Evolutionary conservation across 1,140 invertebrate species (phyloP).

Genomic region (Drosophila repletoides): DNA sequence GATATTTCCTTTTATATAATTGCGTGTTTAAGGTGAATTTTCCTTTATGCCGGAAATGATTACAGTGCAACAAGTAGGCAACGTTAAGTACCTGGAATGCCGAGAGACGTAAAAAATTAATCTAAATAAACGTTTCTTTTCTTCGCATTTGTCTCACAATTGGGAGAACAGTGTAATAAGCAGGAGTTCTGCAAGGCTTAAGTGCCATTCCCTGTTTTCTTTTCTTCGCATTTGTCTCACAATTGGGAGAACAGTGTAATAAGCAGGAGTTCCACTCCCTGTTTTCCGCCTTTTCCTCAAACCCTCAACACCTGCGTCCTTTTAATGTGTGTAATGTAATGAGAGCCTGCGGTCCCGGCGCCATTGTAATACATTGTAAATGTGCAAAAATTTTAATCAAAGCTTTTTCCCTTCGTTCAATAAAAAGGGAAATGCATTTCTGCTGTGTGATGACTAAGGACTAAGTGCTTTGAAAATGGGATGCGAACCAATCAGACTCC

Average conservation of each 20-base stretch:
- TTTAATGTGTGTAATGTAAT: conserved; percentile 27
- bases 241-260: no score
- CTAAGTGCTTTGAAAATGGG: conserved; percentile 6
- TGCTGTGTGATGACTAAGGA: neutral
- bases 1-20: conserved; percentile 64
- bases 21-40: conserved; percentile 72
- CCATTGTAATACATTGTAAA: conserved; percentile 40
- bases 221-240: no score
- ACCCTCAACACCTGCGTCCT: conserved; percentile 2
- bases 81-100: neutral
- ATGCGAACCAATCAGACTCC: neutral
- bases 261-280: no score
- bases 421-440: conserved; percentile 19
- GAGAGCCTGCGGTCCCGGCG: conserved; percentile 20
- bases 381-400: conserved; percentile 33
- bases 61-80: conserved; percentile 40
- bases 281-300: neutral
- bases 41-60: conserved; percentile 64
- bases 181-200: conserved; percentile 49
- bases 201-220: conserved; percentile 15
- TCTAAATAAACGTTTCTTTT: no score
- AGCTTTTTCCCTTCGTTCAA: conserved; percentile 9
- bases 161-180: conserved; percentile 12
- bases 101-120: conserved; percentile 3
- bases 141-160: neutral